A percentile compares a stretch with the other conserved stretches of the same genome.
phyloP scores from a whole-genome alignment of 2,888 invertebrate species.

The Onthophagus sagittarius region DNA sequence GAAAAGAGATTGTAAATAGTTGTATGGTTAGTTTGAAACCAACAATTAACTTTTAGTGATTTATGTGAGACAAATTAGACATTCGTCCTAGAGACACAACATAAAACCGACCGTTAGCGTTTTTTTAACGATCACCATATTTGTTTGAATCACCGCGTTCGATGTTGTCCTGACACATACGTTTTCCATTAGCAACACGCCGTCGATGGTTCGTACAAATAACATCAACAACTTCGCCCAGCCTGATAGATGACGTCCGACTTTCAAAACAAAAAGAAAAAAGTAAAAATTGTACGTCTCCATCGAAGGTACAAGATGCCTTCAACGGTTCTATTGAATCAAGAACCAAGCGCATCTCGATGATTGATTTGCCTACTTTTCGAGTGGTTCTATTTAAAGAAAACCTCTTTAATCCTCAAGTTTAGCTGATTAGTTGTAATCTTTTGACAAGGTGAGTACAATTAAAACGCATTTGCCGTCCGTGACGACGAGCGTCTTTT shows the following conservation, averaged over 20 bases:
- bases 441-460: constrained; percentile 4
- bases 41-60: not conserved
- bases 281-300: not conserved
- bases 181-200: not conserved
- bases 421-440: not conserved
- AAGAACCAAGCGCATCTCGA: not conserved
- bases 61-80: not conserved
- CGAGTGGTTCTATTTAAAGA: not conserved
- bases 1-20: no score
- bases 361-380: constrained; percentile 12
- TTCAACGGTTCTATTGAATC: not conserved
- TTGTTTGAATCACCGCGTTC: not conserved
- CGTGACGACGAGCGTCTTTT: not conserved
- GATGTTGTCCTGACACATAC: not conserved
- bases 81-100: not conserved
- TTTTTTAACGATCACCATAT: not conserved
- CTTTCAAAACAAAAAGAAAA: not conserved
- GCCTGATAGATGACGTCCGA: not conserved
- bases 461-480: constrained; percentile 14
- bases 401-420: not conserved
- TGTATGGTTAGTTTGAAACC: no score
- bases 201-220: not conserved
- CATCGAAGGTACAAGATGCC: constrained; percentile 4
- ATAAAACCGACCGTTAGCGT: not conserved
- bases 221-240: not conserved